These are phyloP conservation scores for Altica lythri DNA, from an alignment of 2,888 invertebrate genomes.

Conservation along the genomic window DNA sequence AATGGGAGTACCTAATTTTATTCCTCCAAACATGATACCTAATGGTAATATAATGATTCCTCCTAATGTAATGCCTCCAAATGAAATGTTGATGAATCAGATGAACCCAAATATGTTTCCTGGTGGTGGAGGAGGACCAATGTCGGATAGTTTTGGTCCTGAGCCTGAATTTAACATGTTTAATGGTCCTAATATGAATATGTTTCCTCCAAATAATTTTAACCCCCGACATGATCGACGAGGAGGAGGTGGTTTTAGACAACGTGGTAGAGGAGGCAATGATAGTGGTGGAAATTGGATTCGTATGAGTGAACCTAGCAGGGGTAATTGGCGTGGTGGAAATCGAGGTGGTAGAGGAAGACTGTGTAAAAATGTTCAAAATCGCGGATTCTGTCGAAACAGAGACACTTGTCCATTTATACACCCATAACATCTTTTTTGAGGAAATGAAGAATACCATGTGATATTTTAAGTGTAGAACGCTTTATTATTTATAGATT, in stretches of 20 bases:
- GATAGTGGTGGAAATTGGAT: constrained; percentile 61
- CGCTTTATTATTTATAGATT: constrained; percentile 23
- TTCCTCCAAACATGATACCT: constrained; percentile 55
- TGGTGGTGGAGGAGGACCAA: constrained; percentile 47
- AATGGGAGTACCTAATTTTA: constrained; percentile 45
- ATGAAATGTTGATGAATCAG: constrained; percentile 50
- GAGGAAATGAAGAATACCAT: constrained; percentile 23
- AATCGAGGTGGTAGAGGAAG: constrained; percentile 58
- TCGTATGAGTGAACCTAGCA: constrained; percentile 55
- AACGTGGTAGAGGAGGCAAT: constrained; percentile 39
- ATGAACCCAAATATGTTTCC: constrained; percentile 50
- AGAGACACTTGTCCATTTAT: constrained; percentile 83
- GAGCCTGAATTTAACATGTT: constrained; percentile 12
- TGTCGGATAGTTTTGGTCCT: constrained; percentile 25
- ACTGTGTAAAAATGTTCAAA: constrained; percentile 79
- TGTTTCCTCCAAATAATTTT: constrained; percentile 53
- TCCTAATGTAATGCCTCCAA: constrained; percentile 53
- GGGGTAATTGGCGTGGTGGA: constrained; percentile 59
- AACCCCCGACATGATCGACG: constrained; percentile 45
- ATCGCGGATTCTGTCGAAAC: constrained; percentile 79
- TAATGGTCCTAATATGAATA: constrained; percentile 30
- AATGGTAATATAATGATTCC: constrained; percentile 57
- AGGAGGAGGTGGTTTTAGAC: constrained; percentile 47
- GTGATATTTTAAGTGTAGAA: constrained; percentile 37
- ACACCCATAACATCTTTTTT: constrained; percentile 62